A percentile compares a stretch with the other conserved stretches of the same genome.
These are phyloP conservation scores for Parasteatoda tepidariorum DNA, from an alignment of 1,140 invertebrate genomes.

Conservation along the genomic window DNA sequence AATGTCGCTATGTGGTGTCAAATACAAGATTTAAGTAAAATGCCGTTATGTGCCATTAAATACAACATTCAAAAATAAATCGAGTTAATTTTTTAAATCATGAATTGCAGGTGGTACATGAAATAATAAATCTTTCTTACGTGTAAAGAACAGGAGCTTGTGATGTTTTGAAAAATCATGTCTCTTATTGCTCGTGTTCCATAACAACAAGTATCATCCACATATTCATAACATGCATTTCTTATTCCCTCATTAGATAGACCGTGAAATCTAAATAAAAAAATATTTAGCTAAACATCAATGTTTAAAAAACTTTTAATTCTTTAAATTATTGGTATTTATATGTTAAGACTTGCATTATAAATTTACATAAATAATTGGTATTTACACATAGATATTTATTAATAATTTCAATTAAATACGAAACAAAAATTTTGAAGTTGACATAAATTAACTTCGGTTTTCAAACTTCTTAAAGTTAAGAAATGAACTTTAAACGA, in stretches of 20 bases:
- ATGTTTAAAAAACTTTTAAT: too few relatives aligned
- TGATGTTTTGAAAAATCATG: constrained; percentile 70
- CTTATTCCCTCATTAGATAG: constrained; percentile 69
- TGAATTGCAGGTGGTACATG: neutral
- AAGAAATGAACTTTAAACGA: too few relatives aligned
- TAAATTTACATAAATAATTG: too few relatives aligned
- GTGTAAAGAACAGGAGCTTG: constrained; percentile 71
- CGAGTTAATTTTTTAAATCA: neutral
- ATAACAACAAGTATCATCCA: constrained; percentile 72
- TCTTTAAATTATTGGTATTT: too few relatives aligned
- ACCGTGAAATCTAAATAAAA: neutral
- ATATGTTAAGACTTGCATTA: too few relatives aligned
- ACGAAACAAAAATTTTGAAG: too few relatives aligned
- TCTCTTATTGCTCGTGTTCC: constrained; percentile 70
- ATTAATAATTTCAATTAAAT: too few relatives aligned
- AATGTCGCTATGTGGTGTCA: neutral
- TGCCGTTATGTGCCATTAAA: neutral
- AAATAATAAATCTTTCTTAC: constrained; percentile 66
- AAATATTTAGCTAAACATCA: too few relatives aligned
- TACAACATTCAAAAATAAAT: neutral
- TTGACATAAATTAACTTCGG: too few relatives aligned
- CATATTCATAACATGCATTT: constrained; percentile 69
- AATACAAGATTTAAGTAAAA: neutral
- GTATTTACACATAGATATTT: too few relatives aligned
- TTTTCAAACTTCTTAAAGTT: too few relatives aligned